Evolutionary conservation across 92 coral and sea anemone species (phyloP).

Genomic region (Heteractis magnifica): DNA sequence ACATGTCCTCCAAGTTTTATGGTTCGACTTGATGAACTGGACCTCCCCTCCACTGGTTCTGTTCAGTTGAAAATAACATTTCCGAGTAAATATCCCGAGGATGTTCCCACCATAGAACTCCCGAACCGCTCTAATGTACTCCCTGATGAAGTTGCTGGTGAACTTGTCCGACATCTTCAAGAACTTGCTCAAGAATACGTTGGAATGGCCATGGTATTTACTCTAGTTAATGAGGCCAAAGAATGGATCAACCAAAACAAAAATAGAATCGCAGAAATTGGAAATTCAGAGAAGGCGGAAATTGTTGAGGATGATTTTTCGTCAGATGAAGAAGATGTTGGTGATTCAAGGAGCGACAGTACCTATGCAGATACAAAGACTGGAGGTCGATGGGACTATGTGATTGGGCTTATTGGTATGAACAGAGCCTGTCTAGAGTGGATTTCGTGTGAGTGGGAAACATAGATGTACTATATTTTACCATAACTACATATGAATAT

Average conservation of each 20-base stretch:
- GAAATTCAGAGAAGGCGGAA: not conserved
- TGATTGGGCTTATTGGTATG: constrained; percentile 81
- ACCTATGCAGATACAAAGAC: constrained; percentile 25
- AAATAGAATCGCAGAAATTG: constrained; percentile 19
- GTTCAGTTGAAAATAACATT: constrained; percentile 64
- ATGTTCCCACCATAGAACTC: constrained; percentile 59
- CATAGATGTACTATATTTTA: too few relatives aligned
- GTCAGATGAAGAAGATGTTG: constrained; percentile 28
- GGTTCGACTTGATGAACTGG: constrained; percentile 72
- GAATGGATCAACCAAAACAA: constrained; percentile 63
- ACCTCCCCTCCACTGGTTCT: constrained; percentile 40
- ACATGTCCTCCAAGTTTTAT: constrained; percentile 69
- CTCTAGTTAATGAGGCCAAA: constrained; percentile 60
- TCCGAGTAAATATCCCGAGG: constrained; percentile 66
- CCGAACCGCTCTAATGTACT: constrained; percentile 72
- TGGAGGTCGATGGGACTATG: constrained; percentile 81
- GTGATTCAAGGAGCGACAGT: constrained; percentile 1
- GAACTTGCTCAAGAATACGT: constrained; percentile 46
- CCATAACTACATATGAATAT: too few relatives aligned
- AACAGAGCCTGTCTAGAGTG: not conserved
- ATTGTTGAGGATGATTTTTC: constrained; percentile 2
- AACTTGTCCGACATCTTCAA: constrained; percentile 42
- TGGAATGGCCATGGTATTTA: constrained; percentile 84
- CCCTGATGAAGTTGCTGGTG: constrained; percentile 49
- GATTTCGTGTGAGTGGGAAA: too few relatives aligned